Conservation (phyloP, 2,888 invertebrate genomes). For the Altica lythri region DNA sequence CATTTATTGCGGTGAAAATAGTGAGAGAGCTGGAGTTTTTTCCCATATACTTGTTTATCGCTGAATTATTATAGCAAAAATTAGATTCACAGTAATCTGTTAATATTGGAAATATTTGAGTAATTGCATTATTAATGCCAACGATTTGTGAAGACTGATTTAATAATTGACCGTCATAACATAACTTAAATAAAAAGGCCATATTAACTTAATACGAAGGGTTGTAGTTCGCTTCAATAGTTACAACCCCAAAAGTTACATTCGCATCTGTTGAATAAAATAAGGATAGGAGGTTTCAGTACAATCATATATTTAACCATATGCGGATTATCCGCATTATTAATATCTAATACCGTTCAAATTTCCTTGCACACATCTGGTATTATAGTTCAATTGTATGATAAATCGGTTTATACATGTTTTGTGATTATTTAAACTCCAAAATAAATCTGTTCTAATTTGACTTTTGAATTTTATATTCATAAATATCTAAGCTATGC, state of each 20-base stretch:
- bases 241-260: slow-evolving; percentile 25
- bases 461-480: too few species aligned
- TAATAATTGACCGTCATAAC: too few species aligned
- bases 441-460: slow-evolving; percentile 9
- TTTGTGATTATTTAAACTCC: slow-evolving; percentile 9
- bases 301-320: slow-evolving; percentile 26
- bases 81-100: slow-evolving; percentile 14
- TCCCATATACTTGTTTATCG: slow-evolving; percentile 21
- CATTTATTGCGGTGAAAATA: slow-evolving; percentile 30
- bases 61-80: slow-evolving; percentile 14
- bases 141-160: too few species aligned
- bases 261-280: slow-evolving; percentile 34
- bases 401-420: slow-evolving; percentile 17
- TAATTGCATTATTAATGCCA: too few species aligned
- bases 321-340: slow-evolving; percentile 31
- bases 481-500: too few species aligned
- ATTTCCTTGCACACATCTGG: slow-evolving; percentile 30
- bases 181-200: slow-evolving; percentile 28
- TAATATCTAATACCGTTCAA: slow-evolving; percentile 24
- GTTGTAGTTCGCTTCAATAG: slow-evolving; percentile 42
- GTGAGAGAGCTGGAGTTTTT: slow-evolving; percentile 23
- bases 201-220: slow-evolving; percentile 41
- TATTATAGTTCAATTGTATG: slow-evolving; percentile 23
- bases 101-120: too few species aligned
- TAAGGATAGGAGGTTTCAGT: slow-evolving; percentile 23